Evolutionary conservation across 92 coral and sea anemone species (phyloP).

Genomic region (Actinernus sp.): DNA sequence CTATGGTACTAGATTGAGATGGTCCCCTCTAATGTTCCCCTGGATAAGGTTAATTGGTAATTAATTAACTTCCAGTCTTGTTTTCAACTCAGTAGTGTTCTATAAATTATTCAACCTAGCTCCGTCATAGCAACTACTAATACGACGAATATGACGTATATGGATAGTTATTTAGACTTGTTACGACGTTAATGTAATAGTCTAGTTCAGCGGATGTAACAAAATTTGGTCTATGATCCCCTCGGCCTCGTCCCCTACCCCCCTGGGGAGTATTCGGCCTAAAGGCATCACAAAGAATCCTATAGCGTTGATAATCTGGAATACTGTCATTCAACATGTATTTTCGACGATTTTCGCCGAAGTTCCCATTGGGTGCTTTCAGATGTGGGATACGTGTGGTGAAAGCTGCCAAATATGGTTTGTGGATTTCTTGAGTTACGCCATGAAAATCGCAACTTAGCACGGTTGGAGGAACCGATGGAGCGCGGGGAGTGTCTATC

Average conservation of each 20-base stretch:
- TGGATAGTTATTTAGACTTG: background rate
- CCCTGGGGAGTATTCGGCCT: slow-evolving; percentile 19
- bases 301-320: slow-evolving; percentile 44
- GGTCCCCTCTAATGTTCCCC: too few species aligned
- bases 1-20: too few species aligned
- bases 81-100: too few species aligned
- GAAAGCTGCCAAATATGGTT: slow-evolving; percentile 32
- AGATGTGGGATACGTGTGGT: slow-evolving; percentile 43
- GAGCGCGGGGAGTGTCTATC: slow-evolving; percentile 22
- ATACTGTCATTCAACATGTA: background rate
- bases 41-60: too few species aligned
- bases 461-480: background rate
- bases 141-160: too few species aligned
- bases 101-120: too few species aligned
- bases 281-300: slow-evolving; percentile 37
- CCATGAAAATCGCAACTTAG: background rate
- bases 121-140: too few species aligned
- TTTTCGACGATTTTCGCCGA: background rate
- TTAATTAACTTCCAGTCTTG: too few species aligned
- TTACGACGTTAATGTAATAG: slow-evolving; percentile 25
- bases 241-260: background rate
- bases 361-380: background rate
- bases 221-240: background rate
- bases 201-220: slow-evolving; percentile 30
- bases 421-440: slow-evolving; percentile 9